Evolutionary conservation across 2,888 invertebrate genomes (phyloP).

Genomic region (Hypomecis punctinalis): DNA sequence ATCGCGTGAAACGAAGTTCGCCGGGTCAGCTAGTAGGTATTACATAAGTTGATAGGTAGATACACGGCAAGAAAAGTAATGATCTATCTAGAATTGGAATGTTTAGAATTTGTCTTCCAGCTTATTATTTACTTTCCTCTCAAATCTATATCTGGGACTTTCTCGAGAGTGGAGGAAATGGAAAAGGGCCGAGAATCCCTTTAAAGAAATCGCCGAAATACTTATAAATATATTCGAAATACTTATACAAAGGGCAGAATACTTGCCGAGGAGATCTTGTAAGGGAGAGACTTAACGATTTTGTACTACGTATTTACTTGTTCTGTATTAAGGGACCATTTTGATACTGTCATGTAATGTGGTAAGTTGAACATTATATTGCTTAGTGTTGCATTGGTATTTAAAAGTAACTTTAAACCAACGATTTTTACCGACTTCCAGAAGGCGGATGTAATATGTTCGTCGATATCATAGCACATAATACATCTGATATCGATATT

Average conservation of each 20-base stretch:
- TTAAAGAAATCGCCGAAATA: conserved; percentile 7
- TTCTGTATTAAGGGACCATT: background rate
- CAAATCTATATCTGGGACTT: conserved; percentile 2
- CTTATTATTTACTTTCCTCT: conserved; percentile 9
- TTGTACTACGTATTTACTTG: background rate
- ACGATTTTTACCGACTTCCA: too few relatives aligned
- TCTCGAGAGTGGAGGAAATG: conserved; percentile 10
- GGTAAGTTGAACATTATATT: too few relatives aligned
- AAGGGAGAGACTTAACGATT: background rate
- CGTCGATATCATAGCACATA: too few relatives aligned
- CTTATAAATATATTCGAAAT: background rate
- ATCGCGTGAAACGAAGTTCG: too few relatives aligned
- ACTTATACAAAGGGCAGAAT: background rate
- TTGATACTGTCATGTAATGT: background rate
- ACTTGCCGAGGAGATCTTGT: background rate
- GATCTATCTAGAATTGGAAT: background rate
- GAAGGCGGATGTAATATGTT: too few relatives aligned
- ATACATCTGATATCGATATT: too few relatives aligned
- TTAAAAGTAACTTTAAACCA: background rate
- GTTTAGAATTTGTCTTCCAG: background rate
- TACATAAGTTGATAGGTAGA: too few relatives aligned
- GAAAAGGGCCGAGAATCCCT: conserved; percentile 8
- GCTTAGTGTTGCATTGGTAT: background rate
- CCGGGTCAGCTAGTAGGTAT: too few relatives aligned
- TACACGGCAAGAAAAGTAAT: too few relatives aligned